phyloP scores from a whole-genome alignment of 1,140 invertebrate genomes.

The Ceratoteleas bidentatus region DNA sequence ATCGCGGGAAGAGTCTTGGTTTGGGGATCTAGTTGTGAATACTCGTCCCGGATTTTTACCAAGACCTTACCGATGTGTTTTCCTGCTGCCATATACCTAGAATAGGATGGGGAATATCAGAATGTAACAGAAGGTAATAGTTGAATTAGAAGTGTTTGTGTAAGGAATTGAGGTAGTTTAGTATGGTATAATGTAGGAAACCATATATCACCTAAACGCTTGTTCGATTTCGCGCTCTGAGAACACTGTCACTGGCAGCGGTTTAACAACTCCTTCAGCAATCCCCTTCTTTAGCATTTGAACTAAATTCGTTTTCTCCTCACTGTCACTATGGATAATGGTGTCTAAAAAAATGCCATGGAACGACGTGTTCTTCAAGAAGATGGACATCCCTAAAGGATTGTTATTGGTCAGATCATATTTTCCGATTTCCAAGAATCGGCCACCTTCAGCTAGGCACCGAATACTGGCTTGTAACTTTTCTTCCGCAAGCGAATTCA shows the following conservation, averaged over 20 bases:
- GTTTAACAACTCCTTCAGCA: constrained; percentile 90
- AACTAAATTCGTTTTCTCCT: constrained; percentile 88
- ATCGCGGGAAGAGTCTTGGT: constrained; percentile 87
- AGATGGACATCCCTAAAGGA: constrained; percentile 94
- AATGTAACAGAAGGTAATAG: too few species aligned
- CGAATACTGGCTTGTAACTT: constrained; percentile 95
- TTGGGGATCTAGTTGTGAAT: constrained; percentile 70
- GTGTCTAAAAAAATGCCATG: constrained; percentile 97
- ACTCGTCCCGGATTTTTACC: constrained; percentile 88
- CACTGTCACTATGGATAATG: constrained; percentile 87
- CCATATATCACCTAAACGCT: constrained; percentile 81
- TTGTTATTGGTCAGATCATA: constrained; percentile 96
- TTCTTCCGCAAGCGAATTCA: constrained; percentile 96
- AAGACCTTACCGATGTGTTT: constrained; percentile 98
- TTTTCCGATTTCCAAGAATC: constrained; percentile 98
- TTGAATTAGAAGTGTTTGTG: too few species aligned
- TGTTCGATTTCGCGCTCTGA: constrained; percentile 93
- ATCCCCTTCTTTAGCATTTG: constrained; percentile 91
- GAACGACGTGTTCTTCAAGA: constrained; percentile 97
- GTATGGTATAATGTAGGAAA: too few species aligned
- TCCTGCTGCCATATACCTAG: constrained; percentile 95
- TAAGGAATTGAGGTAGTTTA: too few species aligned
- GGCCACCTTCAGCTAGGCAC: constrained; percentile 93
- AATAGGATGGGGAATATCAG: too few species aligned
- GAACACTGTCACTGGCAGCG: constrained; percentile 91